These are phyloP conservation scores for Limosa lapponica DNA, from an alignment of 2,797 vertebrate species.

Conservation along the genomic window DNA sequence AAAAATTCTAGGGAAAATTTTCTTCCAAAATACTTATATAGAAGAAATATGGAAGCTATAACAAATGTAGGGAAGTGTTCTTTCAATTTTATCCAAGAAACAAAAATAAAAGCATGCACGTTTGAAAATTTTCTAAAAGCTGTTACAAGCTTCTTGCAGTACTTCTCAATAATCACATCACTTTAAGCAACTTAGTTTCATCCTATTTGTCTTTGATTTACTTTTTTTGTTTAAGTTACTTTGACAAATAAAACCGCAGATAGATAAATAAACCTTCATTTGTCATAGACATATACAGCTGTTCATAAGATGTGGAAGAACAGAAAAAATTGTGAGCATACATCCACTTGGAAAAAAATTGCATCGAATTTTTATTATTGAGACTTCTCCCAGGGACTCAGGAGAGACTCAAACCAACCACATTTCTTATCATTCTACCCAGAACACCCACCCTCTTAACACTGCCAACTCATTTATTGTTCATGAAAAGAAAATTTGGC, in stretches of 20 bases:
- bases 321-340: not conserved
- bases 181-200: not conserved
- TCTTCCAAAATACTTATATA: not conserved
- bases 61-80: not conserved
- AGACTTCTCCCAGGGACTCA: not conserved
- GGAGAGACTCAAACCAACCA: not conserved
- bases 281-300: not conserved
- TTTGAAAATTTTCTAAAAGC: not conserved
- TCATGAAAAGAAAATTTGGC: not conserved
- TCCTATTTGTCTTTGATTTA: not conserved
- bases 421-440: not conserved
- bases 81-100: not conserved
- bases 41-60: not conserved
- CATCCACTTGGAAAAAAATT: not conserved
- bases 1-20: not conserved
- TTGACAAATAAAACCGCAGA: not conserved
- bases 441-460: not conserved
- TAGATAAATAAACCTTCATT: not conserved
- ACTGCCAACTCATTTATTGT: not conserved
- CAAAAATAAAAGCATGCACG: not conserved
- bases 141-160: not conserved
- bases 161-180: not conserved
- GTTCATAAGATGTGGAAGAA: not conserved
- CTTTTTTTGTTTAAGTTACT: not conserved
- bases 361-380: not conserved